Conservation (phyloP, 2,113 vertebrate genomes). For the Miniopterus natalensis region DNA sequence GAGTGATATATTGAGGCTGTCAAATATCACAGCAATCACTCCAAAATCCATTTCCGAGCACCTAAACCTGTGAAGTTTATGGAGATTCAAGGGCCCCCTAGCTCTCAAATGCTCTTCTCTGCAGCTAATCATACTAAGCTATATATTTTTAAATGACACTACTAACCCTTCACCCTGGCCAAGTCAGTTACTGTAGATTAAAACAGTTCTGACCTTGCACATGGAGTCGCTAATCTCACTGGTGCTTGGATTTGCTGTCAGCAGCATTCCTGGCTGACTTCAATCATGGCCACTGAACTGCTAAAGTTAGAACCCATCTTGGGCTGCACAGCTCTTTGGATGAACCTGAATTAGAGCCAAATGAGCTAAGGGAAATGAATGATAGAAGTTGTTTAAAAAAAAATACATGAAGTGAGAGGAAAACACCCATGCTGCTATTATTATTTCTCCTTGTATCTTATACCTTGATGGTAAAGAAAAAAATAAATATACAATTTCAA, state of each 20-base stretch:
- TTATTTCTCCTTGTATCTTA: not conserved
- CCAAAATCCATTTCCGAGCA: not conserved
- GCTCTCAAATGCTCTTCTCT: conserved; percentile 28
- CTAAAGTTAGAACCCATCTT: not conserved
- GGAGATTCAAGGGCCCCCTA: not conserved
- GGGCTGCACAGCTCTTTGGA: not conserved
- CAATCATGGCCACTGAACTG: not conserved
- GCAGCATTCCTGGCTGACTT: not conserved
- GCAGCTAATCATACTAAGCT: conserved; percentile 35
- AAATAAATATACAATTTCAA: not conserved
- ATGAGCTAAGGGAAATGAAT: not conserved
- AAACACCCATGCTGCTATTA: not conserved
- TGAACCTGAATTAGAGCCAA: not conserved
- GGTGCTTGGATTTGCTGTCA: not conserved
- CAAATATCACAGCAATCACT: conserved; percentile 42
- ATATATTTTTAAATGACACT: not conserved
- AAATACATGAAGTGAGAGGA: not conserved
- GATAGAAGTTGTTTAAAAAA: not conserved
- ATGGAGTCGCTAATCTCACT: not conserved
- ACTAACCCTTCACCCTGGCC: not conserved
- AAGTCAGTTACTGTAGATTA: conserved; percentile 31
- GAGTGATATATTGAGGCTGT: conserved; percentile 33
- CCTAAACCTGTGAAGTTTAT: conserved; percentile 30
- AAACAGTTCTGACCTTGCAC: not conserved
- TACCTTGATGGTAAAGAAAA: not conserved